Evolutionary conservation across 2,113 vertebrate species (phyloP), one percentile per base, ranked within the genome.

Genomic region (Acrocephalus arundinaceus): DNA sequence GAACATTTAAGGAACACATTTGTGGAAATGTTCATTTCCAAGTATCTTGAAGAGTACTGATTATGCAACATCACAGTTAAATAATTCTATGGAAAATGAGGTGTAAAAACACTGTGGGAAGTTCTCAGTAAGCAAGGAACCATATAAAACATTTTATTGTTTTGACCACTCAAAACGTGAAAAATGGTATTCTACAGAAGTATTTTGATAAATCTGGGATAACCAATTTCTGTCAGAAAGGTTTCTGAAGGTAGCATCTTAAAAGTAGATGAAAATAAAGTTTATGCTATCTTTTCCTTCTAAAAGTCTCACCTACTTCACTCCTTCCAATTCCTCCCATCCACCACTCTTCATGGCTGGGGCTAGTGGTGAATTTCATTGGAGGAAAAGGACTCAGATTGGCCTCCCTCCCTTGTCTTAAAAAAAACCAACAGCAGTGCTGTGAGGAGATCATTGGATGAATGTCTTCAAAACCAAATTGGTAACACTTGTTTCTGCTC

Each of bases 371-470:
- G 74, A 66, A 71, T 75, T 71, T 27, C 10, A 58, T 6, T 0
- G 0, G 22, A 74, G 7, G 8, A 5, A 62, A 39, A 23, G 4
- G 10, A 30, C 4, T 80, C 52, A 49, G 19, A 18, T 1, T 80
- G 16, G 15, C 31, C 10, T 87, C 52, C 18, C 37, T 39, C 37
- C 37, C 37, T 39, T 39, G 37, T 39, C 37, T 39, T 39, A 39
- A 39, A 39, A 39, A 39, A 39, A 39, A 9, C 37, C 37, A 39
- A 39, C 4, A 61, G 8, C 6, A 52, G 13, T 58, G 7, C 23
- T 57, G 4, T 49, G 49, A 82, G 16, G 18, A 87, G 4, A 15
- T 37, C 5, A 51, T 3, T 18, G 24, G 25, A 45, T 33, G 0
- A 62, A 63, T 12, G 3, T 27, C 54, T 81, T 68, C 27, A 54